Evolutionary conservation across 2,888 invertebrate genomes (phyloP), one percentile per base, ranked within the genome.

Genomic region (Pasiphila rectangulata): DNA sequence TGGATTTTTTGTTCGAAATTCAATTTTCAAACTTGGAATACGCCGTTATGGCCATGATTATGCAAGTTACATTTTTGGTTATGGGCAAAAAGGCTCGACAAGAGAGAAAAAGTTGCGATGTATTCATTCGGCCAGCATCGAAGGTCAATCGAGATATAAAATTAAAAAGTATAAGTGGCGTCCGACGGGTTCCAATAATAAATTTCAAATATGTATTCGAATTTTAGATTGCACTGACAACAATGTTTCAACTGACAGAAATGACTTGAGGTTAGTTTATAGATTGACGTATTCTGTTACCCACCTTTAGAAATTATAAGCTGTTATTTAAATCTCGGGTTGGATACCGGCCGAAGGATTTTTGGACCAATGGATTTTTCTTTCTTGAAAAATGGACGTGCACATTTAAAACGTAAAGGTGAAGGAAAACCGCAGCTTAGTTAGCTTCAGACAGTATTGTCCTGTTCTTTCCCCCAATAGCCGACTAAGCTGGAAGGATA

Each of bases 151-250:
- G 73, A 74, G 78, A 81, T 83, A 79, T 79, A 78, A 82, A 84
- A 86, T 87, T 86, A 87, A 87, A 87, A 88, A 87, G 87, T 88
- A 85, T 86, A 87, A 88, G 75, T 57, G 78, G 76, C 65, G 65
- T 73, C 67, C 71, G 63, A 73, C 60, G 55, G 53, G 56, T 56
- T 57, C 49, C 57, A 70, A 79, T 83, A 83, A 84, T 83, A 83
- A 83, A 85, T 86, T 86, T 87, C 84, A 85, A 84, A 87, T 87
- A 82, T 83, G 59, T 72, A 85, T 86, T 87, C 84, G 75, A 85
- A 86, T 86, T 87, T 86, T 70, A 86, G 83, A 87, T 87, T 79
- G 40, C 40, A 51, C 54, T 46, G 50, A 50, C 48, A 42, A 54
- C 52, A 53, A 46, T 24, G 40, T 44, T 24, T 21, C 4, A 23